Evolutionary conservation across 2,113 vertebrate genomes (phyloP), one percentile per base, ranked within the genome.

Genomic region (Antennarius striatus): DNA sequence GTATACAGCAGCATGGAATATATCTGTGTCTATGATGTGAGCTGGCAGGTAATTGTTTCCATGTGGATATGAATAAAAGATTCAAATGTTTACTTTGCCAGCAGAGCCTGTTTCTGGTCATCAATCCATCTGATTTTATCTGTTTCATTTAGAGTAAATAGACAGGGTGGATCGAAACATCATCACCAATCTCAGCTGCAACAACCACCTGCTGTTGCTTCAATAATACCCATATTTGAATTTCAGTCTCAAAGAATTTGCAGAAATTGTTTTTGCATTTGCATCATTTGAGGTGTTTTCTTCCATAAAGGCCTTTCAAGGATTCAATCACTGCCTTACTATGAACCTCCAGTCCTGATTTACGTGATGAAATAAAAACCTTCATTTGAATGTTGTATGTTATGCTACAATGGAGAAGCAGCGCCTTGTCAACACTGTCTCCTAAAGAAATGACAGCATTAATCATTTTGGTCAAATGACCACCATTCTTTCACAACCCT

Each of bases 31-130:
- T 50, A 6, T 77, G 16, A 15, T 4, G 13, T 15, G 43, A 2
- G 6, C 43, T 55, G 16, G 61, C 45, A 66, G 59, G 59, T 73
- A 53, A 72, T 61, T 42, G 43, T 63, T 62, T 75, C 51, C 7
- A 32, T 56, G 54, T 62, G n/a, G 55, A 50, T 63, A 59, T 49
- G 46, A 58, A 75, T 70, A 60, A 66, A 60, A 76, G 30, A 80
- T 62, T 64, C 15, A 61, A 43, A 58, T 62, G 36, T 59, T 59
- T 58, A 58, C 49, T 72, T 62, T 73, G 14, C 13, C n/a, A 4
- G 49, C 55, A 57, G 2, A 60, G 69, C n/a, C 46, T 39, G 46
- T 59, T 65, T 12, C 54, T 56, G n/a, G 10, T 50, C 15, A 28
- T 46, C 49, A 28, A 10, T 81, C 57, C 9, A 40, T 71, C 43